phyloP scores from a whole-genome alignment of 1,140 invertebrate genomes.

The Neomicropteryx cornuta region DNA sequence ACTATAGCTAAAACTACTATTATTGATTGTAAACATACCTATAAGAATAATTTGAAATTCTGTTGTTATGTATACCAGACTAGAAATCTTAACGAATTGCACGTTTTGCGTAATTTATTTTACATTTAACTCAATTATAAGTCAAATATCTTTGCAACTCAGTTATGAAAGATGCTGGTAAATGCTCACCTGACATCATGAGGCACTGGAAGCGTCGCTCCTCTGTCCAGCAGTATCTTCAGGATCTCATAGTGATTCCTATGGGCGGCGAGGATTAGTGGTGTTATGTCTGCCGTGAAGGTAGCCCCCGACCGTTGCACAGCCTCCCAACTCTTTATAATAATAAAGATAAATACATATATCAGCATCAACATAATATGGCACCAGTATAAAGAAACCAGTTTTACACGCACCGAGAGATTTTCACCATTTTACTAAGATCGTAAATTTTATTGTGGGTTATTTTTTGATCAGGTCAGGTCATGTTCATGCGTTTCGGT shows the following conservation, averaged over 20 bases:
- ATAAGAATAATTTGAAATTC: too few relatives aligned
- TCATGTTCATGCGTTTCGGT: too few relatives aligned
- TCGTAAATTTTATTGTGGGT: too few relatives aligned
- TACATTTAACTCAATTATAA: too few relatives aligned
- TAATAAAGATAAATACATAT: conserved; percentile 4
- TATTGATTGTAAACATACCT: too few relatives aligned
- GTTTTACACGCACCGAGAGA: too few relatives aligned
- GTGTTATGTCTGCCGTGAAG: conserved; percentile 84
- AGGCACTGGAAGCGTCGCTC: conserved; percentile 75
- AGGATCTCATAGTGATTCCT: conserved; percentile 90
- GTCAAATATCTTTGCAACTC: too few relatives aligned
- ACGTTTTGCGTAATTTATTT: background rate
- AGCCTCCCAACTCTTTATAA: conserved; percentile 68
- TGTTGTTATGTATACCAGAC: background rate
- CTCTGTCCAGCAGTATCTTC: conserved; percentile 78
- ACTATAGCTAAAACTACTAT: too few relatives aligned
- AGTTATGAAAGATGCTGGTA: too few relatives aligned
- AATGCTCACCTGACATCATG: conserved; percentile 85
- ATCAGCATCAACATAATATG: background rate
- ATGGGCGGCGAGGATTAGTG: conserved; percentile 79
- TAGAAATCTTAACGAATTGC: background rate
- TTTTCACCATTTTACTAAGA: too few relatives aligned
- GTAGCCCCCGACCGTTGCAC: conserved; percentile 68
- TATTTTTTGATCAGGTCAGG: too few relatives aligned
- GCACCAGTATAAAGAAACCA: too few relatives aligned